These are phyloP conservation scores for Channallabes apus DNA, from an alignment of 2,797 vertebrate genomes.

Conservation along the genomic window DNA sequence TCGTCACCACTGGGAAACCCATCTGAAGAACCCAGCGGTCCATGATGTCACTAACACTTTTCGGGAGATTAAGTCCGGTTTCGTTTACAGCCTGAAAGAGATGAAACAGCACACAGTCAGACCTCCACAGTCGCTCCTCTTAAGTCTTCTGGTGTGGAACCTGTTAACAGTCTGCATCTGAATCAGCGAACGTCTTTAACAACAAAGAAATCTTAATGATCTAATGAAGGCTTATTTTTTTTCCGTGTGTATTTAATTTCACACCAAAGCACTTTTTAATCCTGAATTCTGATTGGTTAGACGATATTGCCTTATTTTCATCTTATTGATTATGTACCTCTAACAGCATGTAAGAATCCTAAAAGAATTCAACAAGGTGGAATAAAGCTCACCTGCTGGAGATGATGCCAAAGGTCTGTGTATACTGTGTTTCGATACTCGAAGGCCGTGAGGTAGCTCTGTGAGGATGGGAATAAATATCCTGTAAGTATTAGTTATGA, in stretches of 20 bases:
- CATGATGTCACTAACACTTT: slow-evolving; percentile 76
- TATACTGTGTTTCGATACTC: slow-evolving; percentile 79
- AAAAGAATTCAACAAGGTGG: background rate
- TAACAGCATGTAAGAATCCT: background rate
- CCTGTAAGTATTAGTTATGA: background rate
- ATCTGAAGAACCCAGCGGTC: slow-evolving; percentile 94
- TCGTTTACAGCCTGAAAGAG: slow-evolving; percentile 67
- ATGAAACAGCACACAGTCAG: slow-evolving; percentile 4
- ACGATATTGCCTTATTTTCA: background rate
- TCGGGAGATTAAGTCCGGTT: accelerated
- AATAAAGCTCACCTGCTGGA: slow-evolving; percentile 68
- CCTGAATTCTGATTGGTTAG: background rate
- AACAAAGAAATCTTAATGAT: background rate
- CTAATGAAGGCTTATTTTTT: background rate
- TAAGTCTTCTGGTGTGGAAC: background rate
- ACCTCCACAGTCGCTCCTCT: background rate
- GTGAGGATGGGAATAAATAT: slow-evolving; percentile 25
- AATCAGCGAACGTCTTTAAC: background rate
- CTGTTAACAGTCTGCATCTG: background rate
- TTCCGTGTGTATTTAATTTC: background rate
- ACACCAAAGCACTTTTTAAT: background rate
- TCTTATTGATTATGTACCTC: background rate
- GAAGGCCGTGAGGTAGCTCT: slow-evolving; percentile 84
- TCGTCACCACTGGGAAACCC: slow-evolving; percentile 88
- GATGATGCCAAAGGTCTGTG: slow-evolving; percentile 81